Evolutionary conservation across 2,113 vertebrate species (phyloP).

Genomic region (Rhinopomastus cyanomelas): DNA sequence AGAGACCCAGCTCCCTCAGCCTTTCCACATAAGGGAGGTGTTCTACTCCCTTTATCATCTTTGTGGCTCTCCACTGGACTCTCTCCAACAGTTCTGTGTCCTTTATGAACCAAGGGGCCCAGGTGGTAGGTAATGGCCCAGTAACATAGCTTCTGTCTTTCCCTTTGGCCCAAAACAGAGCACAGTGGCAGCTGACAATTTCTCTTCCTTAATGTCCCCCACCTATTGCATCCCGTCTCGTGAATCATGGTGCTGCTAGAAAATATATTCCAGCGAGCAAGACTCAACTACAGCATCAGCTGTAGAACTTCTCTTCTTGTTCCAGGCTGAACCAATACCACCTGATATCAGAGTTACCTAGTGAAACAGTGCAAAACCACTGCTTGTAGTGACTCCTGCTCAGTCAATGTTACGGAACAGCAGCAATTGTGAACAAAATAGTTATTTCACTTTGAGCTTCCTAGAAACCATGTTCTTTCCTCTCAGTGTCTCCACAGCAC

Average conservation of each 20-base stretch:
- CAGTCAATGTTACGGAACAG: too few relatives aligned
- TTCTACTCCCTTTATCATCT: too few relatives aligned
- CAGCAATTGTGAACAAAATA: not conserved
- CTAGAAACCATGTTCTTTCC: not conserved
- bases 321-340: not conserved
- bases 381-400: too few relatives aligned
- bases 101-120: too few relatives aligned
- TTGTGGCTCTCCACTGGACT: too few relatives aligned
- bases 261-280: not conserved
- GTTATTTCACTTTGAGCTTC: not conserved
- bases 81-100: too few relatives aligned
- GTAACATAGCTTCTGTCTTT: not conserved
- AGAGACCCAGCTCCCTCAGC: too few relatives aligned
- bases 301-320: not conserved
- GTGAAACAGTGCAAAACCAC: too few relatives aligned
- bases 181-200: not conserved
- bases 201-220: not conserved
- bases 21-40: too few relatives aligned
- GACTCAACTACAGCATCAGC: not conserved
- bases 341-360: not conserved
- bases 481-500: not conserved
- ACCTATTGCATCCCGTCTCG: not conserved
- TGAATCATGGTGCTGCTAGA: not conserved
- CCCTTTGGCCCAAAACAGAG: not conserved
- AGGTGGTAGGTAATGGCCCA: not conserved